A percentile compares a stretch with the other conserved stretches of the same genome.
These are phyloP conservation scores for Paramormyrops kingsleyae DNA, from an alignment of 2,113 vertebrate genomes.

Conservation along the genomic window DNA sequence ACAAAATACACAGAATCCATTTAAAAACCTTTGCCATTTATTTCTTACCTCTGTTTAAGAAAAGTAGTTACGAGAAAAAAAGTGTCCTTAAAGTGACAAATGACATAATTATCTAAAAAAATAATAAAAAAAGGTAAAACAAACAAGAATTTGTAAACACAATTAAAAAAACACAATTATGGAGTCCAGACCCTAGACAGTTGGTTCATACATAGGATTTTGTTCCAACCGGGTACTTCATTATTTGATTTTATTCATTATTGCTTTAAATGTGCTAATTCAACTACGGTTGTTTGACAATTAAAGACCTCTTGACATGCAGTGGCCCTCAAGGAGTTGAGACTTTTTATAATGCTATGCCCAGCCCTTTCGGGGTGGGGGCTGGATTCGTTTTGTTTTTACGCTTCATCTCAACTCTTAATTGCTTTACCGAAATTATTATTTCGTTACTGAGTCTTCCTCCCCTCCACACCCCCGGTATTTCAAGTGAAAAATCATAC, in stretches of 20 bases:
- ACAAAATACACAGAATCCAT: not conserved
- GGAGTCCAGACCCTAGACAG: not conserved
- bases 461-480: not conserved
- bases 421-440: not conserved
- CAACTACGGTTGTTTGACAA: not conserved
- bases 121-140: not conserved
- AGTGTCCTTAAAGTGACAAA: not conserved
- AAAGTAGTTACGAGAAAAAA: not conserved
- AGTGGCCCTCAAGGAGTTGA: not conserved
- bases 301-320: not conserved
- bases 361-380: not conserved
- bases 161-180: not conserved
- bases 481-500: not conserved
- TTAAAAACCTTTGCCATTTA: not conserved
- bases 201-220: not conserved
- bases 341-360: not conserved
- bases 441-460: not conserved
- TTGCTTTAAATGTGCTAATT: constrained; percentile 2
- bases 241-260: not conserved
- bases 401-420: not conserved
- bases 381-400: not conserved
- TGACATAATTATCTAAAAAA: not conserved
- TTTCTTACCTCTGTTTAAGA: not conserved
- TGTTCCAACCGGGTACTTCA: not conserved
- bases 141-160: not conserved